These are phyloP conservation scores for Gymnodraco acuticeps DNA, from an alignment of 2,797 vertebrate species.

Conservation along the genomic window DNA sequence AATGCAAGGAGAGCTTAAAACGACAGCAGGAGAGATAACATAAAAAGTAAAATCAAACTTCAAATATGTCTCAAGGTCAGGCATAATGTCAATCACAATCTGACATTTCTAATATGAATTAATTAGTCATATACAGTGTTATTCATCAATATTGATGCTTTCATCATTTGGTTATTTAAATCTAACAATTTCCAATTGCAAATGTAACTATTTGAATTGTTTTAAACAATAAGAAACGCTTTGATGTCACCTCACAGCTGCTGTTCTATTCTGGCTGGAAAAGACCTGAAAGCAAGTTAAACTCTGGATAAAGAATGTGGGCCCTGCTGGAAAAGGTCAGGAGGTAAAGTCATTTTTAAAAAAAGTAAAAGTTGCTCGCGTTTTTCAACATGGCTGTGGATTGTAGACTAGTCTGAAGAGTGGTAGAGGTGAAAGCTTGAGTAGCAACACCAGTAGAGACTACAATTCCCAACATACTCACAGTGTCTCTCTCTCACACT, in stretches of 20 bases:
- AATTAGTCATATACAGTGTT: background rate
- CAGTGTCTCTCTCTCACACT: background rate
- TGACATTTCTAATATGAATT: background rate
- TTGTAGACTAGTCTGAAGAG: constrained; percentile 10
- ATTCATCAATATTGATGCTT: background rate
- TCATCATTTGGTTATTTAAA: background rate
- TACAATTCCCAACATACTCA: constrained; percentile 9
- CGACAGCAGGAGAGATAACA: constrained; percentile 25
- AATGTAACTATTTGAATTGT: background rate
- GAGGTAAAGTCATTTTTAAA: constrained; percentile 6
- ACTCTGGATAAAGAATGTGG: constrained; percentile 10
- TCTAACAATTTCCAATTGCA: background rate
- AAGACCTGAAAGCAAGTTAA: background rate
- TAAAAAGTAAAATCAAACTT: constrained; percentile 9
- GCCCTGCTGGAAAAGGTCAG: constrained; percentile 32
- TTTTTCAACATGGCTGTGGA: constrained; percentile 25
- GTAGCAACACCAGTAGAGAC: constrained; percentile 31
- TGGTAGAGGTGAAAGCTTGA: constrained; percentile 51
- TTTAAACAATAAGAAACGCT: background rate
- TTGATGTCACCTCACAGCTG: background rate
- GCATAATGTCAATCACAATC: background rate
- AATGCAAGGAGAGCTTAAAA: constrained; percentile 34
- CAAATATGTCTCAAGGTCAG: background rate
- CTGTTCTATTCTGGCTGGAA: constrained; percentile 2
- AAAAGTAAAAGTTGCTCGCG: constrained; percentile 12